Percentiles rank a stretch among this genome's conserved stretches.
Evolutionary conservation across 2,113 vertebrate genomes (phyloP).

Genomic region (Equus quagga): DNA sequence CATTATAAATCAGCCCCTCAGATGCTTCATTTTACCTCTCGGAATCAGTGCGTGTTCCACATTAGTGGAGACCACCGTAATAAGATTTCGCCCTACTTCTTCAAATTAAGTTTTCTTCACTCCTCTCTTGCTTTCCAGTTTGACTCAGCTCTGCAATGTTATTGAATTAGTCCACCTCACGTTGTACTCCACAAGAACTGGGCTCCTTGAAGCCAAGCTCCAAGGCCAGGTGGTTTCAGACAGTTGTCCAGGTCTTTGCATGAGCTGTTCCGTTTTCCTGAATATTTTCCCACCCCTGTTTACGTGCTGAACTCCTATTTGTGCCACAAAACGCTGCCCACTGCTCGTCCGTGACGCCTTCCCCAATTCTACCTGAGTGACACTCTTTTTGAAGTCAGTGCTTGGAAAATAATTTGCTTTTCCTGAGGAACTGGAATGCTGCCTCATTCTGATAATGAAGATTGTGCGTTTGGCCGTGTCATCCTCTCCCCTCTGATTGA

Average conservation of each 20-base stretch:
- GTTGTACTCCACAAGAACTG: accelerated
- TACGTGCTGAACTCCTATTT: not conserved
- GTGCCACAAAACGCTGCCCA: not conserved
- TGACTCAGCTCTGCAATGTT: not conserved
- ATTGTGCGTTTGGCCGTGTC: not conserved
- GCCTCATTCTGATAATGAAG: not conserved
- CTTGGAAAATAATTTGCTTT: not conserved
- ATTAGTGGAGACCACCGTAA: not conserved
- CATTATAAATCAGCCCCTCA: not conserved
- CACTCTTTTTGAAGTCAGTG: not conserved
- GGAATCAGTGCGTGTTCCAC: not conserved
- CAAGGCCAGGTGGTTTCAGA: not conserved
- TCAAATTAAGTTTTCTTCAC: constrained; percentile 10
- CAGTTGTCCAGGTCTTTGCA: no score
- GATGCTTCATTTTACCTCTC: not conserved
- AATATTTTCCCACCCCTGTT: not conserved
- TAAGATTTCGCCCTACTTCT: not conserved
- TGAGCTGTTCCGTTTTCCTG: not conserved
- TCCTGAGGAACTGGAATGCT: not conserved
- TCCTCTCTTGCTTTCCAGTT: not conserved
- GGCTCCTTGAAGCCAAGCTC: no score
- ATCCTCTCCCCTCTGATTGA: not conserved
- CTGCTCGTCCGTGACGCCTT: not conserved
- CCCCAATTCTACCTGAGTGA: not conserved
- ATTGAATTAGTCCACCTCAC: not conserved